phyloP scores from a whole-genome alignment of 2,797 vertebrate genomes.

The Cuniculus paca region DNA sequence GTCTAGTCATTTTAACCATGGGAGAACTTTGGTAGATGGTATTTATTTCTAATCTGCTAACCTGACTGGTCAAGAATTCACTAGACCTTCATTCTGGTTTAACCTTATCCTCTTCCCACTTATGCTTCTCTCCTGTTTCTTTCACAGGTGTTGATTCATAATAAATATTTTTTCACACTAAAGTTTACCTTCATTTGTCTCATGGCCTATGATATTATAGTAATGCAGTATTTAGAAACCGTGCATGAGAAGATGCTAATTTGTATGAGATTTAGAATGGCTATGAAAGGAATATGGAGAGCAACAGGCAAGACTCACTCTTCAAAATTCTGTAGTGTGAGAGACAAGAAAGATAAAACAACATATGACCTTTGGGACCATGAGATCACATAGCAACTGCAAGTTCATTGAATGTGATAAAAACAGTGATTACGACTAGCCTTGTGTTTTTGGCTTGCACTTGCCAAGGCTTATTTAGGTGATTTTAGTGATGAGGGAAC shows the following conservation, averaged over 20 bases:
- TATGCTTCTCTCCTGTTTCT: not conserved
- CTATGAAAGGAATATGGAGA: not conserved
- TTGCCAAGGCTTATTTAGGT: slow-evolving; percentile 38
- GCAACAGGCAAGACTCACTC: not conserved
- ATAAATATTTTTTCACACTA: not conserved
- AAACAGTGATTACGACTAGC: not conserved
- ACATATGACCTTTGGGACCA: not conserved
- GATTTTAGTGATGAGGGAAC: slow-evolving; percentile 6
- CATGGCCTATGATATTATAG: not conserved
- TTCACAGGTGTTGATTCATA: not conserved
- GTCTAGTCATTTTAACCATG: not conserved
- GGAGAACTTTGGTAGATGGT: not conserved
- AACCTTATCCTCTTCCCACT: not conserved
- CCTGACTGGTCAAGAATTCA: not conserved
- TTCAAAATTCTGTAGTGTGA: not conserved
- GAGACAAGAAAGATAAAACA: not conserved
- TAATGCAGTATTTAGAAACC: not conserved
- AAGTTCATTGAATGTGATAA: not conserved
- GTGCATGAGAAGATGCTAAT: not conserved
- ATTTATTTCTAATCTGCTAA: not conserved
- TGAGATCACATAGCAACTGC: not conserved
- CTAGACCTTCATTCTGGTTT: not conserved
- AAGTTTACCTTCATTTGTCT: not conserved
- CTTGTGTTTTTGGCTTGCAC: not conserved
- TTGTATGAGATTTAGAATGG: not conserved